Percentiles rank a stretch among this genome's conserved stretches.
Conservation (phyloP, 2,797 vertebrate species). For the Sandelia bainsii region DNA sequence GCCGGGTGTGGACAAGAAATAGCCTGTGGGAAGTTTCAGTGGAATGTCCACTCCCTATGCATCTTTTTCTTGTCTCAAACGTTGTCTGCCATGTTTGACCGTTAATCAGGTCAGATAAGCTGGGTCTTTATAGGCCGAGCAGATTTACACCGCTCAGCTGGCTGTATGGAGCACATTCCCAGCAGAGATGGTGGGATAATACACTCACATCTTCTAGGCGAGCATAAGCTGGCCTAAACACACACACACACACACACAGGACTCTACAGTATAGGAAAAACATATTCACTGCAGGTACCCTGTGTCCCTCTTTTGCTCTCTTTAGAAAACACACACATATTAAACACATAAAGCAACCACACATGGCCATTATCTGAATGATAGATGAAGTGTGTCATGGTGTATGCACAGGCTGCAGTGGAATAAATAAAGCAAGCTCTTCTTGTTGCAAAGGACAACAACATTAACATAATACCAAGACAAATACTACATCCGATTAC, state of each 20-base stretch:
- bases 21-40: constrained; percentile 51
- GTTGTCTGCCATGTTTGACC: constrained; percentile 57
- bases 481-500: constrained; percentile 71
- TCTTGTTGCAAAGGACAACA: constrained; percentile 73
- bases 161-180: constrained; percentile 66
- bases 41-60: constrained; percentile 77
- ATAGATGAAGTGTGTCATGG: constrained; percentile 67
- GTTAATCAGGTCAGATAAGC: constrained; percentile 82
- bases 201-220: constrained; percentile 50
- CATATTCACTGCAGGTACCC: constrained; percentile 41
- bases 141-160: constrained; percentile 76
- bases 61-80: constrained; percentile 69
- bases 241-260: constrained; percentile 28
- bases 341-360: constrained; percentile 13
- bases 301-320: constrained; percentile 2
- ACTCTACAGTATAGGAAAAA: constrained; percentile 34
- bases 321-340: constrained; percentile 22
- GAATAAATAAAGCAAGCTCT: constrained; percentile 70
- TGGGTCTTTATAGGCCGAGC: constrained; percentile 70
- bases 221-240: constrained; percentile 58
- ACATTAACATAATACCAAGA: constrained; percentile 75
- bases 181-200: constrained; percentile 68
- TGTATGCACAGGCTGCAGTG: constrained; percentile 51
- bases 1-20: constrained; percentile 43
- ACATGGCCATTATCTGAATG: constrained; percentile 67